Conservation (phyloP, 2,113 vertebrate genomes). For the Gambusia holbrooki region DNA sequence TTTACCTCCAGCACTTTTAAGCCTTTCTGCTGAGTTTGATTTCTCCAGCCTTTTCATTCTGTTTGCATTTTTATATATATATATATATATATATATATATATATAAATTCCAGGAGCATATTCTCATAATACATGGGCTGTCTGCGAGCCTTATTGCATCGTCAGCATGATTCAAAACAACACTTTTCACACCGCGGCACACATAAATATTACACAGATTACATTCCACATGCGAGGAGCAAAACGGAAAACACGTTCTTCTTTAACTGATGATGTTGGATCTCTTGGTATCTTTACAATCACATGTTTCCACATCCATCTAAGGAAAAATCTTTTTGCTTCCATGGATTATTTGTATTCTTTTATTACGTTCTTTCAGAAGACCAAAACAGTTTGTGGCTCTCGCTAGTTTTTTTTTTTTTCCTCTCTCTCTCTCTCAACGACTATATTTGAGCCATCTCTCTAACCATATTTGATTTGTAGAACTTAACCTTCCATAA, state of each 20-base stretch:
- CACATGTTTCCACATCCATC: neutral
- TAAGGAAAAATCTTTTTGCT: neutral
- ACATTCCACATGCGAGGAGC: neutral
- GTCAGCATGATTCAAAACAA: conserved; percentile 17
- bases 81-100: neutral
- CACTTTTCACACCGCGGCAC: neutral
- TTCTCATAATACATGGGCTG: neutral
- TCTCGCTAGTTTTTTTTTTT: too few species aligned
- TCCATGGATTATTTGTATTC: neutral
- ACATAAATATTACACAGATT: neutral
- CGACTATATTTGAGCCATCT: neutral
- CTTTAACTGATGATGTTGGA: neutral
- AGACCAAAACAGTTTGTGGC: neutral
- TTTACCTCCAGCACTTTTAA: neutral
- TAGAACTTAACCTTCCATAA: conserved; percentile 2
- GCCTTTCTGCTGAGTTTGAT: neutral
- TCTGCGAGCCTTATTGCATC: neutral
- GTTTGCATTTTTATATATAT: neutral
- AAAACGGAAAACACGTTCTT: neutral
- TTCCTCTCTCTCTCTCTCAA: neutral
- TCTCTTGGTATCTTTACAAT: neutral
- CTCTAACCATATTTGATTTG: neutral
- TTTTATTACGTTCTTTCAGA: neutral
- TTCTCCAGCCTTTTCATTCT: neutral
- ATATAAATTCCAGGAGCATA: neutral